These are phyloP conservation scores for Pharmacophagus antenor DNA, from an alignment of 2,888 invertebrate species.

Conservation along the genomic window DNA sequence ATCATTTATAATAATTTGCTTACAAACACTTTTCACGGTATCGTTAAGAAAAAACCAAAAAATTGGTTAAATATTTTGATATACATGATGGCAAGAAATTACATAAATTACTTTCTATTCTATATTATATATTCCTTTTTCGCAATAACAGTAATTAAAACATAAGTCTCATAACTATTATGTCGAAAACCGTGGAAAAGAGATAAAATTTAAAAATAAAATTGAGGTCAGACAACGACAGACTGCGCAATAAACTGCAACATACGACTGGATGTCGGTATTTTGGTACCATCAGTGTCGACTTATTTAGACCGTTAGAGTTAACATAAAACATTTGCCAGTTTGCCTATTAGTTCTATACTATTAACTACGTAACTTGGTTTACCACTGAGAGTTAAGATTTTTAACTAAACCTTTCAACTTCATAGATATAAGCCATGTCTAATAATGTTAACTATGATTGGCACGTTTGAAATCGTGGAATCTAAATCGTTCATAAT, in stretches of 20 bases:
- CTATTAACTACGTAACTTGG: background rate
- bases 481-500: too few species aligned
- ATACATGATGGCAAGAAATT: too few species aligned
- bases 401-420: background rate
- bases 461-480: too few species aligned
- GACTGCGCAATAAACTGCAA: constrained; percentile 20
- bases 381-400: background rate
- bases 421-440: background rate
- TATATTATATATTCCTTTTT: too few species aligned
- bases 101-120: too few species aligned
- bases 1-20: too few species aligned
- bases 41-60: too few species aligned
- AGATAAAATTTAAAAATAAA: constrained; percentile 20
- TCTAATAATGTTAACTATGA: too few species aligned
- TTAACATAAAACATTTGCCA: constrained; percentile 25
- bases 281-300: constrained; percentile 27
- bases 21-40: too few species aligned
- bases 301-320: constrained; percentile 26
- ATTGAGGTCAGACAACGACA: constrained; percentile 18
- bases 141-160: background rate
- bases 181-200: background rate
- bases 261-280: constrained; percentile 14
- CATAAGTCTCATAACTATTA: background rate
- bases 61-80: too few species aligned
- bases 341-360: constrained; percentile 12